Evolutionary conservation across 1,140 invertebrate species (phyloP).

Genomic region (Sweltsa coloradensis): DNA sequence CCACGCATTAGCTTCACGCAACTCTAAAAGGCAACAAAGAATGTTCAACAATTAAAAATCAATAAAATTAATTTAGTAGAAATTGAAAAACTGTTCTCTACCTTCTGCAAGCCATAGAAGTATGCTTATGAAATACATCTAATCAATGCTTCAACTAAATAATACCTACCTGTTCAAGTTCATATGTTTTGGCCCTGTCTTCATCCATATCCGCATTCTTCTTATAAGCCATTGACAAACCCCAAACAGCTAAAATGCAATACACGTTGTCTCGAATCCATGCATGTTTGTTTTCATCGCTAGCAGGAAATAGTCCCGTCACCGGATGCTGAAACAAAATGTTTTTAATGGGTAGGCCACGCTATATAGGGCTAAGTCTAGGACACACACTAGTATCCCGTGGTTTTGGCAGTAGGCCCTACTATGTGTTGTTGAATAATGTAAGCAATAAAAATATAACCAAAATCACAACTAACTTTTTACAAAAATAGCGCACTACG

Average conservation of each 20-base stretch:
- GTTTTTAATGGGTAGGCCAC: background rate
- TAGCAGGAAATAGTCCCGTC: constrained; percentile 83
- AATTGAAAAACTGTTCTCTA: background rate
- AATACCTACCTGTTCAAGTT: constrained; percentile 70
- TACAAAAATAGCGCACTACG: background rate
- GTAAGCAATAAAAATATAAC: background rate
- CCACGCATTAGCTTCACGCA: constrained; percentile 63
- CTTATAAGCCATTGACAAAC: constrained; percentile 93
- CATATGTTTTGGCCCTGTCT: constrained; percentile 94
- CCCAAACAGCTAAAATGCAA: constrained; percentile 94
- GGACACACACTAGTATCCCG: background rate
- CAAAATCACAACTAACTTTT: background rate
- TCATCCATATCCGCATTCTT: constrained; percentile 98
- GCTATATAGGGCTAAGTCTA: background rate
- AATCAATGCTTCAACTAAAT: no score
- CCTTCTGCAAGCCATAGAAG: background rate
- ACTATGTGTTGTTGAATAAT: background rate
- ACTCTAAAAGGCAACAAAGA: constrained; percentile 26
- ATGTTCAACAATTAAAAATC: constrained; percentile 1
- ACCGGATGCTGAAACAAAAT: constrained; percentile 63
- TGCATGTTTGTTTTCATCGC: constrained; percentile 77
- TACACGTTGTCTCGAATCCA: constrained; percentile 99
- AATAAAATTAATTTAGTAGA: no score
- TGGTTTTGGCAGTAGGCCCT: background rate
- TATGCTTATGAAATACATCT: no score